Evolutionary conservation across 2,797 vertebrate species (phyloP).

Genomic region (Poeciliopsis paucimaculata): DNA sequence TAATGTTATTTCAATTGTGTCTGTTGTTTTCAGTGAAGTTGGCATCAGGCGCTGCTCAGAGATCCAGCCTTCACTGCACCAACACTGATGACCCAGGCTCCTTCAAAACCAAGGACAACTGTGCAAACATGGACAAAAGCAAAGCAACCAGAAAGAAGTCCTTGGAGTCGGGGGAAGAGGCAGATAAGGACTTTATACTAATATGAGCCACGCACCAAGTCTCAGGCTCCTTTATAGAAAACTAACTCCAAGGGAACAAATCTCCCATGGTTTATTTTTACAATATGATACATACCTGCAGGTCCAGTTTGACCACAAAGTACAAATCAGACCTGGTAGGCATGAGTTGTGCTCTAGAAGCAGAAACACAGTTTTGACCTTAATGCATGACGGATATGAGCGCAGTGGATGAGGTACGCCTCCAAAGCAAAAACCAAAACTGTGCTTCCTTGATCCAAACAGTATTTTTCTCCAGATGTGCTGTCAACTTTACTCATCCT

Average conservation of each 20-base stretch:
- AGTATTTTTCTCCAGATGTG: slow-evolving; percentile 19
- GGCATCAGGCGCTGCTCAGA: slow-evolving; percentile 74
- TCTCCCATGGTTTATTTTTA: slow-evolving; percentile 35
- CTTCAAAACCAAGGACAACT: slow-evolving; percentile 77
- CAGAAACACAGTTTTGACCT: slow-evolving; percentile 23
- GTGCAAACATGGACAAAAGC: slow-evolving; percentile 78
- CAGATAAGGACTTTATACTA: slow-evolving; percentile 94
- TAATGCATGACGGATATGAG: slow-evolving; percentile 17
- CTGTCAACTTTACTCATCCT: slow-evolving; percentile 3
- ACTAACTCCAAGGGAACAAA: slow-evolving; percentile 12
- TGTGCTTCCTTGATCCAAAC: slow-evolving; percentile 54
- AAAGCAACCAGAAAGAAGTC: slow-evolving; percentile 85
- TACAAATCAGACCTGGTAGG: slow-evolving; percentile 36
- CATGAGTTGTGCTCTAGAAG: slow-evolving; percentile 38
- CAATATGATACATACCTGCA: slow-evolving; percentile 12
- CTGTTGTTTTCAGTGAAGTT: slow-evolving; percentile 50
- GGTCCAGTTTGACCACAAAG: slow-evolving; percentile 30
- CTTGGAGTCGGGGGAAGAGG: slow-evolving; percentile 90
- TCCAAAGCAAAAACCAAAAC: slow-evolving; percentile 52
- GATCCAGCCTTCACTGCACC: slow-evolving; percentile 79
- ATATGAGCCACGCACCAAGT: slow-evolving; percentile 73
- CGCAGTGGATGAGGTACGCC: slow-evolving; percentile 4
- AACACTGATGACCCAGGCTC: slow-evolving; percentile 80
- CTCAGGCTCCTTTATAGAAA: slow-evolving; percentile 32
- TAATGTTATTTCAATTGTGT: neutral